phyloP scores from a whole-genome alignment of 2,797 vertebrate species.

The Vipera latastei region DNA sequence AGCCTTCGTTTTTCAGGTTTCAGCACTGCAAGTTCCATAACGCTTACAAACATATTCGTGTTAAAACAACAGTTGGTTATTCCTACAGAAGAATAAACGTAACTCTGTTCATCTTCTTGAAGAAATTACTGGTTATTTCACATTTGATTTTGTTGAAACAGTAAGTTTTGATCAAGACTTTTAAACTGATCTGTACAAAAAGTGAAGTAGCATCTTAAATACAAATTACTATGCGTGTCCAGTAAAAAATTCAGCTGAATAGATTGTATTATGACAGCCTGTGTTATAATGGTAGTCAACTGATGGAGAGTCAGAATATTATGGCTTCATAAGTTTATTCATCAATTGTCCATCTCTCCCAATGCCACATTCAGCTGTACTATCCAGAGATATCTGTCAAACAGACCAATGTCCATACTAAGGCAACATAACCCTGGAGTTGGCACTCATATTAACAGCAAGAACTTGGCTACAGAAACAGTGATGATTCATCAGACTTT shows the following conservation, averaged over 20 bases:
- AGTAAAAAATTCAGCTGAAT: neutral
- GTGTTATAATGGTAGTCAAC: neutral
- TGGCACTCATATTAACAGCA: constrained; percentile 70
- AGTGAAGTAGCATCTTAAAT: neutral
- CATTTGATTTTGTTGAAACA: neutral
- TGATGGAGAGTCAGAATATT: neutral
- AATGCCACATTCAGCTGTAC: constrained; percentile 3
- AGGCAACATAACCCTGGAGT: constrained; percentile 65
- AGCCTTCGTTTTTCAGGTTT: neutral
- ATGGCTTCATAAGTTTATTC: neutral
- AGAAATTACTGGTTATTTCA: neutral
- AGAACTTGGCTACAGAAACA: constrained; percentile 70
- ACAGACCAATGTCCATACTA: constrained; percentile 68
- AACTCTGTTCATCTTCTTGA: neutral
- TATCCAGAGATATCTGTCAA: constrained; percentile 54
- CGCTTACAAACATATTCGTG: neutral
- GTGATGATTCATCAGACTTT: constrained; percentile 71
- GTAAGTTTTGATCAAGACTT: neutral
- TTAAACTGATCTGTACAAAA: neutral
- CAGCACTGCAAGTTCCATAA: neutral
- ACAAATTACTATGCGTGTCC: neutral
- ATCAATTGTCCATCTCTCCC: constrained; percentile 35
- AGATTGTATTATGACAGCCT: neutral
- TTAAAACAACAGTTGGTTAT: neutral
- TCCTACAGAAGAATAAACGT: neutral